A percentile compares a stretch with the other conserved stretches of the same genome.
Evolutionary conservation across 2,797 vertebrate genomes (phyloP).

Genomic region (Apogon talboti): DNA sequence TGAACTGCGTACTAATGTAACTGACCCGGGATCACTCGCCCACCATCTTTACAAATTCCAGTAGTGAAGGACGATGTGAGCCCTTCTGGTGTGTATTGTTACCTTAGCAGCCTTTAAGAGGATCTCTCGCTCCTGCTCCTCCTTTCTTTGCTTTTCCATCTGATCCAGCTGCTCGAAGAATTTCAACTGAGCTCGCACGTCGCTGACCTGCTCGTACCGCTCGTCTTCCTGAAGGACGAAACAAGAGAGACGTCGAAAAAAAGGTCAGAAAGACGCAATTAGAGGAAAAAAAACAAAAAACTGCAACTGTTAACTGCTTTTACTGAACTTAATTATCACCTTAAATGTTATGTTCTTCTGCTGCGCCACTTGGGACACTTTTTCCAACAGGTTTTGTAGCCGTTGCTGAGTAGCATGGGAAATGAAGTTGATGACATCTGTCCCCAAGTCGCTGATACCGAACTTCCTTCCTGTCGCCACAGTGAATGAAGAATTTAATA

Average conservation of each 20-base stretch:
- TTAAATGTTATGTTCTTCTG: constrained; percentile 91
- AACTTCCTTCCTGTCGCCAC: constrained; percentile 88
- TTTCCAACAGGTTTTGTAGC: constrained; percentile 91
- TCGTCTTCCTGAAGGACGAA: constrained; percentile 87
- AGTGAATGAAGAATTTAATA: constrained; percentile 7
- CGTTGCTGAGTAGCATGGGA: constrained; percentile 92
- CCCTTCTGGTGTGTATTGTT: constrained; percentile 29
- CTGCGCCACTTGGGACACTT: constrained; percentile 91
- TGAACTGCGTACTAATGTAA: constrained; percentile 42
- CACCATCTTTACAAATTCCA: constrained; percentile 10
- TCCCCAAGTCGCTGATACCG: constrained; percentile 90
- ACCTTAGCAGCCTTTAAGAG: constrained; percentile 95
- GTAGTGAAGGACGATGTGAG: not conserved
- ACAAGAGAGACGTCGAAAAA: not conserved
- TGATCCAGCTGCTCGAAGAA: constrained; percentile 97
- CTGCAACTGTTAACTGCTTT: fast-evolving
- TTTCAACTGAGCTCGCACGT: constrained; percentile 92
- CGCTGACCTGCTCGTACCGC: constrained; percentile 87
- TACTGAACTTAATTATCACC: constrained; percentile 78
- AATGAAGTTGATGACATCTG: constrained; percentile 92
- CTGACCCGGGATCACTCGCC: constrained; percentile 27
- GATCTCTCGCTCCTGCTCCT: constrained; percentile 95
- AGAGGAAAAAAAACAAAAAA: not conserved
- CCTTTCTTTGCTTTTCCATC: constrained; percentile 94
- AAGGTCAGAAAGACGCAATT: not conserved